Evolutionary conservation across 2,797 vertebrate genomes (phyloP).

Genomic region (Pseudomugil tenellus): DNA sequence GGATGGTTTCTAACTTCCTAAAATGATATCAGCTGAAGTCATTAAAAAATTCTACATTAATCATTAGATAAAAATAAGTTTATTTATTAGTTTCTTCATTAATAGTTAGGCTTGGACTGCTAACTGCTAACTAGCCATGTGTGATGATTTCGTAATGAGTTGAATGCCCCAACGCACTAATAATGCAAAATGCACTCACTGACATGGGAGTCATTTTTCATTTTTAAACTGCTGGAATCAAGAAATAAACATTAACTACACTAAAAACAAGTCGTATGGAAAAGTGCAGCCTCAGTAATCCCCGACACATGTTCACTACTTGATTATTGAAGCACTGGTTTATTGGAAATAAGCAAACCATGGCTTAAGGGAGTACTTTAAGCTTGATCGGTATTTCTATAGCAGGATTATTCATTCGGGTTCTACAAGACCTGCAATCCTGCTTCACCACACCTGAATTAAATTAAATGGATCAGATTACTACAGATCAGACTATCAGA

Average conservation of each 20-base stretch:
- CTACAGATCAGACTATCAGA: no score
- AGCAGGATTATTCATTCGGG: not conserved
- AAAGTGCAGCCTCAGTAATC: slow-evolving; percentile 11
- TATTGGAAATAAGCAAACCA: not conserved
- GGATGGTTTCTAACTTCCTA: not conserved
- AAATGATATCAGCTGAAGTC: slow-evolving; percentile 46
- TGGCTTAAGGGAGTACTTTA: not conserved
- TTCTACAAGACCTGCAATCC: no score
- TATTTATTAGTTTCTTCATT: slow-evolving; percentile 26
- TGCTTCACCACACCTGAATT: no score
- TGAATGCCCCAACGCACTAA: slow-evolving; percentile 46
- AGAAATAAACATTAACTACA: slow-evolving; percentile 15
- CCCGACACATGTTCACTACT: not conserved
- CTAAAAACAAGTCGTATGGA: slow-evolving; percentile 10
- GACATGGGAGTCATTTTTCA: slow-evolving; percentile 26
- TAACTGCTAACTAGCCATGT: slow-evolving; percentile 53
- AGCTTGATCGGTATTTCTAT: not conserved
- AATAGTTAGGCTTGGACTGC: slow-evolving; percentile 47
- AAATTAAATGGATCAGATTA: no score
- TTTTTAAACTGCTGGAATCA: not conserved
- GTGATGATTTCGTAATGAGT: slow-evolving; percentile 55
- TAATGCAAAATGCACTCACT: slow-evolving; percentile 44
- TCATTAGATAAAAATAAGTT: slow-evolving; percentile 34
- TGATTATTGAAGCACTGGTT: not conserved
- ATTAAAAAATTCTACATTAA: slow-evolving; percentile 54